A percentile compares a stretch with the other conserved stretches of the same genome.
phyloP scores from a whole-genome alignment of 2,888 invertebrate species.

The Athrips mouffetella region DNA sequence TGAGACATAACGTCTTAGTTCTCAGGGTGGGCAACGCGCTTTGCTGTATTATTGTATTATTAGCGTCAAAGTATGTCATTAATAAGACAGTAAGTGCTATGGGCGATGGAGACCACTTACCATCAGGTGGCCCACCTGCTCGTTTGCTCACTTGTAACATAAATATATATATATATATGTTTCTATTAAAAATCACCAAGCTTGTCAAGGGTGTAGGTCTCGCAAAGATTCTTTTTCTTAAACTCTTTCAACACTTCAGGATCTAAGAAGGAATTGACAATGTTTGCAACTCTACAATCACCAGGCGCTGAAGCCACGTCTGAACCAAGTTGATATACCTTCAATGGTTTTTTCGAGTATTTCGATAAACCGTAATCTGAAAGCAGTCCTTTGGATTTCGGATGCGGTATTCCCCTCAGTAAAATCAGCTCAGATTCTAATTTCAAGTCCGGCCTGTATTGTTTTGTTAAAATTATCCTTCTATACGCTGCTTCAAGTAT shows the following conservation, averaged over 20 bases:
- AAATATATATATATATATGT: too few relatives aligned
- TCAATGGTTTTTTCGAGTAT: slow-evolving; percentile 38
- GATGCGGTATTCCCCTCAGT: slow-evolving; percentile 37
- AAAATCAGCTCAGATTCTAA: slow-evolving; percentile 46
- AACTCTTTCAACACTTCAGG: slow-evolving; percentile 27
- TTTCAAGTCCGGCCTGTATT: slow-evolving; percentile 38
- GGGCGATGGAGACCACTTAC: too few relatives aligned
- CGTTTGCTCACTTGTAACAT: too few relatives aligned
- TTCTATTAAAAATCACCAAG: too few relatives aligned
- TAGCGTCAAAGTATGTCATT: too few relatives aligned
- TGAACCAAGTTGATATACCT: slow-evolving; percentile 34
- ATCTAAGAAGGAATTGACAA: slow-evolving; percentile 40
- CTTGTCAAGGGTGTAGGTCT: too few relatives aligned
- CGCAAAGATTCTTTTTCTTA: background rate
- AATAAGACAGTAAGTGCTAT: too few relatives aligned
- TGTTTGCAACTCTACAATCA: slow-evolving; percentile 41
- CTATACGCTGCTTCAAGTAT: slow-evolving; percentile 36
- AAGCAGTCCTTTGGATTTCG: slow-evolving; percentile 23
- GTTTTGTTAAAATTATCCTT: slow-evolving; percentile 34
- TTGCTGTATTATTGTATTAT: too few relatives aligned
- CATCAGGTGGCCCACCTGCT: too few relatives aligned
- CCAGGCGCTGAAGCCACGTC: slow-evolving; percentile 36
- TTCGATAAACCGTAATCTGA: slow-evolving; percentile 46
- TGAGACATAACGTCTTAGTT: too few relatives aligned
- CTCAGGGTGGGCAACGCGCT: too few relatives aligned